These are phyloP conservation scores for Sigmodon hispidus DNA, from an alignment of 2,113 vertebrate species.

Conservation along the genomic window DNA sequence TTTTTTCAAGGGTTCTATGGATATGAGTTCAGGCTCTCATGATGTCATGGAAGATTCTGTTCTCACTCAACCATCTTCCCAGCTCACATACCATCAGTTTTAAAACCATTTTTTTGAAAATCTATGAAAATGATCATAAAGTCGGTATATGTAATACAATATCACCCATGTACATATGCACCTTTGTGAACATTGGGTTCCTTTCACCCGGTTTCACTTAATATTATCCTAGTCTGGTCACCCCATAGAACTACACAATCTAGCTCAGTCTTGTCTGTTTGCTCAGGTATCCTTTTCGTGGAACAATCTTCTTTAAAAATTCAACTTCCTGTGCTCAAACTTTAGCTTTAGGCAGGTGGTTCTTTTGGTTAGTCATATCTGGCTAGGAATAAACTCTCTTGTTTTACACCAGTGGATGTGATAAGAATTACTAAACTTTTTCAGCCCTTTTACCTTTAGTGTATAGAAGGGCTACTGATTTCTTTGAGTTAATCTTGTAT, in stretches of 20 bases:
- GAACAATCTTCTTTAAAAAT: neutral
- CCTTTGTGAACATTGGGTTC: neutral
- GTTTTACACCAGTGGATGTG: neutral
- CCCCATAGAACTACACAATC: accelerated
- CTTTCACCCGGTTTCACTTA: neutral
- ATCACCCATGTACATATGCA: neutral
- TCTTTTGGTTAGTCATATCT: neutral
- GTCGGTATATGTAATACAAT: neutral
- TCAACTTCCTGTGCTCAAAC: neutral
- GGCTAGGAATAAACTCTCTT: neutral
- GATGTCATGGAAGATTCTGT: neutral
- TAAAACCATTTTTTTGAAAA: neutral
- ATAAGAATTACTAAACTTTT: neutral
- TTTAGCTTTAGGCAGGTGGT: neutral
- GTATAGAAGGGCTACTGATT: too few species aligned
- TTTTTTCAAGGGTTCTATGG: too few species aligned
- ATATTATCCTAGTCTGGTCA: accelerated
- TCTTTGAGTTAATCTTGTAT: too few species aligned
- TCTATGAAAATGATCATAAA: neutral
- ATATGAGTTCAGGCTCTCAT: neutral
- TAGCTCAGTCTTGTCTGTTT: too few species aligned
- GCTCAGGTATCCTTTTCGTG: too few species aligned
- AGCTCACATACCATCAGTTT: neutral
- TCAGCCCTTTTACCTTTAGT: too few species aligned
- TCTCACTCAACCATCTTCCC: too few species aligned